Evolutionary conservation across 2,113 vertebrate genomes (phyloP), one percentile per base, ranked within the genome.

Genomic region (Sylvia atricapilla): DNA sequence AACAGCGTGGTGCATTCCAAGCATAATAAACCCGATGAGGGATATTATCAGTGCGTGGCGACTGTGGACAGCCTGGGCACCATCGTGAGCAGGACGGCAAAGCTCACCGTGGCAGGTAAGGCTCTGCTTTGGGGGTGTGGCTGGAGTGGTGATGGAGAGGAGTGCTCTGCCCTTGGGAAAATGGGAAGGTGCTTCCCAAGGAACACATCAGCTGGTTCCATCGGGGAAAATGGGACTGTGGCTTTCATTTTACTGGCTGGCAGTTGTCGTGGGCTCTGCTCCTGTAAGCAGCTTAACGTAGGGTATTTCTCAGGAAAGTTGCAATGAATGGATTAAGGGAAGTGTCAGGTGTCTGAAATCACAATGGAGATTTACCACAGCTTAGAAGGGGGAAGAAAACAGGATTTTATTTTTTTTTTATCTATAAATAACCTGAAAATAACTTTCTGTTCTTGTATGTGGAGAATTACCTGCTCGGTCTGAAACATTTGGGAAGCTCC

Each of bases 11-110:
- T 99, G 93, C 99, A 99, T 97, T 99, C 98, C n/a, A 99, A 99
- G 93, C 99, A 99, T 88, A 99, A 99, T 81, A 99, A 99, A 90
- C 99, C 99, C 0, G 99, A 99, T 43, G 99, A 99, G 94, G 99
- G 99, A 23, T 98, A 98, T 86, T 99, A 99, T 43, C 99, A 99
- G 83, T 99, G 99, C 11, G 99, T 99, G 58, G 99, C 99, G 37
- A 99, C 99, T 3, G 98, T 99, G 79, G 99, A 99, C 63, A 99
- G 95, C 96, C 97, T 99, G 91, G 99, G 99, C 13, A 99, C 98
- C 94, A 99, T 99, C 53, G 98, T 98, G 70, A 99, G 99, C 97
- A 98, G 98, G 87, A 99, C 99, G 3, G 99, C 99, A 0, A 99
- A 98, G 69, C 99, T 99, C 92, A 98, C 97, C 0, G 98, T 99